phyloP scores from a whole-genome alignment of 2,113 vertebrate species.

The Hylia prasina region DNA sequence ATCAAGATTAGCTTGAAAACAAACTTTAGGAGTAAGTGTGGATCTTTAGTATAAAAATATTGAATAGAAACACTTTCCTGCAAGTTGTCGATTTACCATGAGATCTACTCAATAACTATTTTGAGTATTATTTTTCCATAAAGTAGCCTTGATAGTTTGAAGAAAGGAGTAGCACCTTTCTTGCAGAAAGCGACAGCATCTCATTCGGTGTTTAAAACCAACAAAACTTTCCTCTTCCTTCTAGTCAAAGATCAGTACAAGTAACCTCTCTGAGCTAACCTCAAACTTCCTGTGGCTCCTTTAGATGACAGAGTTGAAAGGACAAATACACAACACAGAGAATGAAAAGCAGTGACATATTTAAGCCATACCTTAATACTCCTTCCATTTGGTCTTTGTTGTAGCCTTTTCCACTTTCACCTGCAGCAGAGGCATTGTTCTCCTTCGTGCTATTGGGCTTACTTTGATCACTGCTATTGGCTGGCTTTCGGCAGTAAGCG shows the following conservation, averaged over 20 bases:
- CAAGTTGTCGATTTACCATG: neutral
- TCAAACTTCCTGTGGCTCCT: neutral
- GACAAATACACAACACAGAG: neutral
- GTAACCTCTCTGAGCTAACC: neutral
- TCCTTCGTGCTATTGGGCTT: conserved; percentile 65
- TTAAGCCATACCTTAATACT: conserved; percentile 84
- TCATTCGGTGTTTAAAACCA: neutral
- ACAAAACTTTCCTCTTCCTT: neutral
- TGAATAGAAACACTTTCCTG: neutral
- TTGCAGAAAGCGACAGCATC: accelerated
- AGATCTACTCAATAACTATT: neutral
- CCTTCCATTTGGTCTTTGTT: conserved; percentile 91
- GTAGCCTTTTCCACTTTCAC: conserved; percentile 82
- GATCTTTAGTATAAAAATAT: neutral
- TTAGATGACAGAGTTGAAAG: neutral
- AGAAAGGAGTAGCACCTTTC: neutral
- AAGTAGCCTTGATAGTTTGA: neutral
- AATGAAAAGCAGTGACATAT: neutral
- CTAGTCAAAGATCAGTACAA: neutral
- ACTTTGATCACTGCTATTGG: conserved; percentile 63
- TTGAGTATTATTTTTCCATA: neutral
- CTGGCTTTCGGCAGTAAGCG: conserved; percentile 75
- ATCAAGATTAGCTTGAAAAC: neutral
- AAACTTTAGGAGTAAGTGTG: neutral
- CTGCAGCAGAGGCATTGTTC: conserved; percentile 42